Evolutionary conservation across 2,797 vertebrate genomes (phyloP), one percentile per base, ranked within the genome.

Genomic region (Platyrinchus mystaceus): DNA sequence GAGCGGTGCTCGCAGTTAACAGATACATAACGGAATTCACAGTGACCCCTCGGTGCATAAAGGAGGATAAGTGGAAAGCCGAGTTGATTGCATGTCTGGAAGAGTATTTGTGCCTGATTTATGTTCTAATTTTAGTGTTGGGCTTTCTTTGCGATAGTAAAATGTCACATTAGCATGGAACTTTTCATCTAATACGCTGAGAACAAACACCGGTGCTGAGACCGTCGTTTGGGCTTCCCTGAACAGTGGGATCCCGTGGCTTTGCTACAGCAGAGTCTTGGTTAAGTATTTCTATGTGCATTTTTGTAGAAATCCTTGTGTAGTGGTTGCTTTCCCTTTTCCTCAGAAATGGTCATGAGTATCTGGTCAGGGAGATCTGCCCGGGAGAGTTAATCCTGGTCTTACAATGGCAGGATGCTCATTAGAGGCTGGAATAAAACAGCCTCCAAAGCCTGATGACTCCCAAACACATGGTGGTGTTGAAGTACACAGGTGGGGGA

Each of bases 111-210:
- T 92, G 94, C 93, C 97, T 97, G 97, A 96, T 98, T 97, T 97
- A 96, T 91, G 96, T 93, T 97, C 97, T 97, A 90, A 97, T 97
- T 97, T 98, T 94, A 93, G 97, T 56, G 28, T 80, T 47, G 95
- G 95, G 93, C 94, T 97, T 96, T 94, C 96, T 97, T 97, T 37
- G 39, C 71, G 66, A 52, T 82, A 91, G 93, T 70, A 66, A 97
- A 97, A 97, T 97, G 98, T 97, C 97, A 93, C 97, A 94, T 97
- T 97, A 97, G 95, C 97, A 94, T 96, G 97, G 97, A 95, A 94
- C 91, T 95, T 95, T 88, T 91, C 92, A 83, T 94, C 93, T 86
- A 26, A 77, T 53, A n/a, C 10, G 2, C 84, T 46, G 95, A 76
- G 90, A 97, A 55, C 94, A 93, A 84, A 76, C 47, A 27, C 47